Percentiles rank a stretch among this genome's conserved stretches.
Evolutionary conservation across 2,888 invertebrate genomes (phyloP).

Genomic region (Desoria tigrina): DNA sequence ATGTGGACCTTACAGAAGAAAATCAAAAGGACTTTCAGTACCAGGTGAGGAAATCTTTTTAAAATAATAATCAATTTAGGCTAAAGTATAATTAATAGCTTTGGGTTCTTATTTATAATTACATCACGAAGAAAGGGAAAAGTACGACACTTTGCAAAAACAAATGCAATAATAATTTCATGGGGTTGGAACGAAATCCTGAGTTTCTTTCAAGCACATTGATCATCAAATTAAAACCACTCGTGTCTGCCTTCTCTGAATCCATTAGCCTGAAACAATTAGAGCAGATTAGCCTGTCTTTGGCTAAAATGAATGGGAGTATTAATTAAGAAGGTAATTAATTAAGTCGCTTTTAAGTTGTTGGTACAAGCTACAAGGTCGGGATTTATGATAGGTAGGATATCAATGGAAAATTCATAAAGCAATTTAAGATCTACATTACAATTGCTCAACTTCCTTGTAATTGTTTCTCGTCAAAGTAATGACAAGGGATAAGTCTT

Average conservation of each 20-base stretch:
- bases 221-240: too few species aligned
- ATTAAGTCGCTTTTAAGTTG: slow-evolving; percentile 9
- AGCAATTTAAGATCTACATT: not conserved
- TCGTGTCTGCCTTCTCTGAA: too few species aligned
- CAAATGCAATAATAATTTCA: too few species aligned
- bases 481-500: too few species aligned
- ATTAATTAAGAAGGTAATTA: slow-evolving; percentile 16
- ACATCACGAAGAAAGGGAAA: too few species aligned
- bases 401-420: not conserved
- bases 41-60: slow-evolving; percentile 42
- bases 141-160: too few species aligned
- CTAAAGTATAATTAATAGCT: not conserved
- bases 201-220: too few species aligned
- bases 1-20: slow-evolving; percentile 53
- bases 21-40: slow-evolving; percentile 51
- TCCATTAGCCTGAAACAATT: too few species aligned
- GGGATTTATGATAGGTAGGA: not conserved
- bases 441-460: slow-evolving; percentile 13
- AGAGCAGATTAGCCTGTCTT: too few species aligned
- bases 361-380: slow-evolving; percentile 1
- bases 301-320: not conserved
- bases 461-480: slow-evolving; percentile 9
- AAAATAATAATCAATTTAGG: not conserved
- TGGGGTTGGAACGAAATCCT: too few species aligned
- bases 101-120: not conserved